Conservation (phyloP, 2,888 invertebrate genomes). For the Chymomyza amoena region DNA sequence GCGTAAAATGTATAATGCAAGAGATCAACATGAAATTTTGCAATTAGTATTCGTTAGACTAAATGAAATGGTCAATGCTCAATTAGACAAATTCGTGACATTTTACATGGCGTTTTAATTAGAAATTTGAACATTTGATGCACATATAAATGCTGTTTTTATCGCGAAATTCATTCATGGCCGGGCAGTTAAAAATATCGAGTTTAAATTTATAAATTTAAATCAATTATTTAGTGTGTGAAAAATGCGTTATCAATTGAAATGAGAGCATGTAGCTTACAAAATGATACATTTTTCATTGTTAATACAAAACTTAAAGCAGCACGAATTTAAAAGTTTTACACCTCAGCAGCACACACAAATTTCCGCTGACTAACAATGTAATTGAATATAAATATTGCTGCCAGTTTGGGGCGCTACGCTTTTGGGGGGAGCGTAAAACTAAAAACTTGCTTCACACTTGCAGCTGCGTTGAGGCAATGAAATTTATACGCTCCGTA, state of each 20-base stretch:
- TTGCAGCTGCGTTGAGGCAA: constrained; percentile 41
- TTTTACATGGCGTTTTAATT: neutral
- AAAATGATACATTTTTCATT: neutral
- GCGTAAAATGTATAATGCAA: no score
- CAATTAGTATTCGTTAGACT: neutral
- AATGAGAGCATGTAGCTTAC: no score
- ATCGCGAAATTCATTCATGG: neutral
- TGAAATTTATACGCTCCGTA: constrained; percentile 53
- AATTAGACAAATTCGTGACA: neutral
- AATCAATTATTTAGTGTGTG: neutral
- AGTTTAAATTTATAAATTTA: neutral
- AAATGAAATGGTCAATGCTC: neutral
- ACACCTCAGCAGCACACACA: neutral
- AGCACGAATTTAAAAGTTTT: neutral
- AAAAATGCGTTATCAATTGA: neutral
- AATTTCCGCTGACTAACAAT: constrained; percentile 26
- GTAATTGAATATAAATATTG: constrained; percentile 57
- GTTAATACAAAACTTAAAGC: neutral
- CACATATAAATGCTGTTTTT: neutral
- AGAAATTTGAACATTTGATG: neutral
- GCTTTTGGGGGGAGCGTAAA: constrained; percentile 3
- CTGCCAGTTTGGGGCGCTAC: constrained; percentile 13
- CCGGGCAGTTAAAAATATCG: neutral
- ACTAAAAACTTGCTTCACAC: constrained; percentile 39
- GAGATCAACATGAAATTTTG: neutral